Evolutionary conservation across 2,888 invertebrate genomes (phyloP).

Genomic region (Calameuta filiformis): DNA sequence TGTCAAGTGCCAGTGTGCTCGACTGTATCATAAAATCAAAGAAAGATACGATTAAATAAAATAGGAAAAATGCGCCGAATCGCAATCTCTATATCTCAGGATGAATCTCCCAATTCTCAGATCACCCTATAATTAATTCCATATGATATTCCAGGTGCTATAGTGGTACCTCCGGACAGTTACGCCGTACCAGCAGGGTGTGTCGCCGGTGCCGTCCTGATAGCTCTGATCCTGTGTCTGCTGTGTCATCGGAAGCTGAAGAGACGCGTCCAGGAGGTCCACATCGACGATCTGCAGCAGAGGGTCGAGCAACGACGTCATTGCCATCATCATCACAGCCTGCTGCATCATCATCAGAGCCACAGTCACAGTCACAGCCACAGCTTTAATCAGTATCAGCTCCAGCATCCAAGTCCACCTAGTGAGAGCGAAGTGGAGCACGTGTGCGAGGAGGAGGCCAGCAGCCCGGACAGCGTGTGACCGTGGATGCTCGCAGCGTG

Average conservation of each 20-base stretch:
- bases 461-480: constrained; percentile 58
- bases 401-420: constrained; percentile 52
- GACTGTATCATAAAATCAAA: neutral
- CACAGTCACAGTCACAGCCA: constrained; percentile 35
- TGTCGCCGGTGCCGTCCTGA: constrained; percentile 65
- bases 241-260: constrained; percentile 70
- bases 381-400: constrained; percentile 36
- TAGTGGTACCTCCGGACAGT: constrained; percentile 70
- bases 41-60: neutral
- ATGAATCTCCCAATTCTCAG: neutral
- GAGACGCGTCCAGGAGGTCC: constrained; percentile 49
- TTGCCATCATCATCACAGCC: constrained; percentile 39
- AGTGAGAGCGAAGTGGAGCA: constrained; percentile 45
- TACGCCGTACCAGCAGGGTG: constrained; percentile 69
- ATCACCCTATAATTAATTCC: neutral
- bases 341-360: constrained; percentile 48
- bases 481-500: constrained; percentile 38
- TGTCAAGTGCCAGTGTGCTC: neutral
- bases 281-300: constrained; percentile 52
- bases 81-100: neutral
- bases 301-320: constrained; percentile 52
- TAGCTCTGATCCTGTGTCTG: constrained; percentile 68
- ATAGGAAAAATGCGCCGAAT: neutral
- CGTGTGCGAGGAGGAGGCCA: constrained; percentile 40
- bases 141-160: constrained; percentile 61